Evolutionary conservation across 1,140 invertebrate species (phyloP).

Genomic region (Vanessa atalanta): DNA sequence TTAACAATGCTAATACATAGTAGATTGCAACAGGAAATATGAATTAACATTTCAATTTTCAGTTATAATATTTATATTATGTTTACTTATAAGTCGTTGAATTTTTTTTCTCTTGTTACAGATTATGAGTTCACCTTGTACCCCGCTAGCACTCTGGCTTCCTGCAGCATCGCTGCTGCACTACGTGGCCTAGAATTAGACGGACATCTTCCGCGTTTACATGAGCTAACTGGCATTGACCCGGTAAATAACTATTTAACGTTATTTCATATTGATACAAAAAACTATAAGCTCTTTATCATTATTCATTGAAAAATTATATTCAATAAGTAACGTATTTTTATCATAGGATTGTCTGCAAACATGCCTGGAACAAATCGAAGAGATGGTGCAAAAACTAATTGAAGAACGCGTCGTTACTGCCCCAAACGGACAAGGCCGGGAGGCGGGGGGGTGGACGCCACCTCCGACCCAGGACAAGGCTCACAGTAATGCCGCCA

Average conservation of each 20-base stretch:
- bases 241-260: constrained; percentile 82
- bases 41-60: not conserved
- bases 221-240: constrained; percentile 88
- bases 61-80: not conserved
- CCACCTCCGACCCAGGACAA: constrained; percentile 82
- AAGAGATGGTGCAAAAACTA: constrained; percentile 84
- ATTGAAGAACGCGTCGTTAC: constrained; percentile 67
- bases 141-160: constrained; percentile 93
- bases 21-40: constrained; percentile 36
- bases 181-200: constrained; percentile 88
- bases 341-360: constrained; percentile 86
- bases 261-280: not conserved
- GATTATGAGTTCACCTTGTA: constrained; percentile 94
- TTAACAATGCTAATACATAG: constrained; percentile 22
- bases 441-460: constrained; percentile 84
- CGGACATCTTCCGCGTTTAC: constrained; percentile 84
- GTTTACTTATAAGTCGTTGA: constrained; percentile 10
- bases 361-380: constrained; percentile 87
- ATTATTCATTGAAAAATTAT: not conserved
- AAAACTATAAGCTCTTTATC: not conserved
- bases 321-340: not conserved
- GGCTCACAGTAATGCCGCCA: constrained; percentile 86
- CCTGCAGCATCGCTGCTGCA: constrained; percentile 91
- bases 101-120: constrained; percentile 81
- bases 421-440: constrained; percentile 73